Conservation (phyloP, 2,888 invertebrate genomes). For the Amblyteles armatorius region DNA sequence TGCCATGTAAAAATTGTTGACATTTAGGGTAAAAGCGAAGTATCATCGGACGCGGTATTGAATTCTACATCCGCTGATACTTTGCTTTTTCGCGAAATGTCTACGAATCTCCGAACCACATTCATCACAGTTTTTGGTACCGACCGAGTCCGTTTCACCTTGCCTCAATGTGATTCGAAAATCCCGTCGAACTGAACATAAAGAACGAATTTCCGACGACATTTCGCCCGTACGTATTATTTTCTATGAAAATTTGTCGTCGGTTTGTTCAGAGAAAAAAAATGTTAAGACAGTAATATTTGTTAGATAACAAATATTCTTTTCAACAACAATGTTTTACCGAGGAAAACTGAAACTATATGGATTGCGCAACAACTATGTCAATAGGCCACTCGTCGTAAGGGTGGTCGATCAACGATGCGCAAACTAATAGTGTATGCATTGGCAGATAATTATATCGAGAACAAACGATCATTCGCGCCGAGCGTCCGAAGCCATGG, state of each 20-base stretch:
- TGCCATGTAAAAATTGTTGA: too few relatives aligned
- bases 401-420: not conserved
- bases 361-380: not conserved
- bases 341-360: not conserved
- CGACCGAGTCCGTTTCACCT: too few relatives aligned
- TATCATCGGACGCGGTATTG: too few relatives aligned
- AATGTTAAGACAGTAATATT: not conserved
- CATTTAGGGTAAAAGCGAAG: too few relatives aligned
- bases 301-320: not conserved
- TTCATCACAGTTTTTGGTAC: too few relatives aligned
- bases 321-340: not conserved
- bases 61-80: too few relatives aligned
- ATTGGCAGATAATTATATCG: conserved; percentile 3
- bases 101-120: too few relatives aligned
- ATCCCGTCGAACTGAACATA: not conserved
- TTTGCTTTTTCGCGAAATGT: too few relatives aligned
- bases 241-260: not conserved
- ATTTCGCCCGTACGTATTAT: not conserved
- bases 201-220: not conserved
- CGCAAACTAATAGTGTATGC: not conserved
- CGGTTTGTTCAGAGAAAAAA: not conserved
- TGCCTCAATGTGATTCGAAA: not conserved
- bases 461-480: conserved; percentile 22
- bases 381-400: not conserved
- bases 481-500: conserved; percentile 31